A percentile compares a stretch with the other conserved stretches of the same genome.
Conservation (phyloP, 1,140 invertebrate genomes). For the Schlechtendalia chinensis region DNA sequence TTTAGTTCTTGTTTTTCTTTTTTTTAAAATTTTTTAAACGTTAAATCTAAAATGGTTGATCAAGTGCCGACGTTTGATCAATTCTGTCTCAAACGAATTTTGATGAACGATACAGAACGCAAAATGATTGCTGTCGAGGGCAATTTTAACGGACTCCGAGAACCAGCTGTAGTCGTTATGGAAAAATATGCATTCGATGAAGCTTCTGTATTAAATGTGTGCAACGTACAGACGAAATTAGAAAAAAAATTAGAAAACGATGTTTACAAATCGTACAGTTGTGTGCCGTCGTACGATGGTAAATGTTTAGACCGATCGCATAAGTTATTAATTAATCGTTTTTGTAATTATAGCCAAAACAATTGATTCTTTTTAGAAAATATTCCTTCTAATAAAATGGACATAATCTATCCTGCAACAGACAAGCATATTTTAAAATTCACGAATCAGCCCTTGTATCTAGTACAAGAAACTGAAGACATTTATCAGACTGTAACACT, state of each 20-base stretch:
- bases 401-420: constrained; percentile 81
- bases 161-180: constrained; percentile 27
- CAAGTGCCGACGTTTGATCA: background rate
- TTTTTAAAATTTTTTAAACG: too few species aligned
- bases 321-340: background rate
- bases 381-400: constrained; percentile 63
- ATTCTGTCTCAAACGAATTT: constrained; percentile 27
- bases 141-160: background rate
- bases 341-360: background rate
- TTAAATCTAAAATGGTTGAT: too few species aligned
- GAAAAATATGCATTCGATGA: constrained; percentile 38
- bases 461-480: constrained; percentile 82
- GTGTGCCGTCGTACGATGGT: constrained; percentile 32
- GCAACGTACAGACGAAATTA: background rate
- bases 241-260: constrained; percentile 26
- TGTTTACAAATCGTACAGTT: constrained; percentile 36
- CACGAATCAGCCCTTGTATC: constrained; percentile 66
- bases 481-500: constrained; percentile 77
- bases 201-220: constrained; percentile 9
- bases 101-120: constrained; percentile 36
- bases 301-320: background rate
- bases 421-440: constrained; percentile 89
- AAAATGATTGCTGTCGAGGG: constrained; percentile 42
- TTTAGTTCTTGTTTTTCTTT: too few species aligned
- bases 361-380: constrained; percentile 23